These are phyloP conservation scores for Zaprionus davidi DNA, from an alignment of 1,140 invertebrate genomes.

Conservation along the genomic window DNA sequence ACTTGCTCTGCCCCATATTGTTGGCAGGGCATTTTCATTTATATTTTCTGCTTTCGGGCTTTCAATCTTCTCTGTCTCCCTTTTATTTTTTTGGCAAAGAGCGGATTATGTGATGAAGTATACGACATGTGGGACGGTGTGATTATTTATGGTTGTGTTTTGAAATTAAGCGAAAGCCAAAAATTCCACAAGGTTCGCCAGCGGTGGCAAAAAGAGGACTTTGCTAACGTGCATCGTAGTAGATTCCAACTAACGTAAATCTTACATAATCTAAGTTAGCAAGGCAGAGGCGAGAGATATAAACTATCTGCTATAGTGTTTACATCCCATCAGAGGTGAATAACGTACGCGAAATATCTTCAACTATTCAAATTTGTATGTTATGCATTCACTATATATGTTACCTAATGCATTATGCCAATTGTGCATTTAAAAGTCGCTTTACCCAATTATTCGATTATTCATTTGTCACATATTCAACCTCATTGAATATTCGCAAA, in stretches of 20 bases:
- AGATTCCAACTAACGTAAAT: background rate
- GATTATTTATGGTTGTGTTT: slow-evolving; percentile 41
- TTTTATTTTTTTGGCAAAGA: slow-evolving; percentile 35
- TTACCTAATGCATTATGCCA: background rate
- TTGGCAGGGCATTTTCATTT: slow-evolving; percentile 19
- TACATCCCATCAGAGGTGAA: too few relatives aligned
- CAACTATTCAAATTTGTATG: too few relatives aligned
- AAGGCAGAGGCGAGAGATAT: background rate
- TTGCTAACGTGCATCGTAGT: background rate
- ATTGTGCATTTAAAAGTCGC: background rate
- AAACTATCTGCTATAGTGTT: background rate
- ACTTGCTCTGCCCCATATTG: slow-evolving; percentile 30
- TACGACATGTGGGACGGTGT: slow-evolving; percentile 35
- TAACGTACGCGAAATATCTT: background rate
- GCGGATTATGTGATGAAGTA: slow-evolving; percentile 55
- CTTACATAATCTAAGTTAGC: background rate
- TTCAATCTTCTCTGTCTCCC: background rate
- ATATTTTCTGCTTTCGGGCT: background rate
- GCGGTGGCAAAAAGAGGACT: background rate
- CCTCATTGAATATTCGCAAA: background rate
- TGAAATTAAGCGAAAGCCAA: slow-evolving; percentile 41
- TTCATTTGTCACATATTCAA: background rate
- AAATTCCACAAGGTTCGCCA: slow-evolving; percentile 5
- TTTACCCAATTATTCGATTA: background rate
- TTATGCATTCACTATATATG: too few relatives aligned